Evolutionary conservation across 1,140 invertebrate genomes (phyloP).

Genomic region (Orussus abietinus): DNA sequence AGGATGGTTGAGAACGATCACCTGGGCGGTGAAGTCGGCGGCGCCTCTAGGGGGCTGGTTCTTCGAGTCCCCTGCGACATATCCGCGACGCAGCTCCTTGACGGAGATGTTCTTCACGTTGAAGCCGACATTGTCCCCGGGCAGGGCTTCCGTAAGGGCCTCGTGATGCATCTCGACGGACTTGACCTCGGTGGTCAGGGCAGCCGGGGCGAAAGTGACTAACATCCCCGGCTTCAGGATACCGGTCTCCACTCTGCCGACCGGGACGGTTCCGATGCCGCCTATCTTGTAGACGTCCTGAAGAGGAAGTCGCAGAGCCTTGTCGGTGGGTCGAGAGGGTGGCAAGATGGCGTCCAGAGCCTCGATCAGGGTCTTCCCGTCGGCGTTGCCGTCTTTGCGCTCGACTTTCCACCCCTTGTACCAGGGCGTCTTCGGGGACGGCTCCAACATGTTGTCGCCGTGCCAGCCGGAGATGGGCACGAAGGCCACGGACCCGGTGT

Average conservation of each 20-base stretch:
- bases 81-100: slow-evolving; percentile 95
- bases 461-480: slow-evolving; percentile 99
- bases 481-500: slow-evolving; percentile 92
- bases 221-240: slow-evolving; percentile 91
- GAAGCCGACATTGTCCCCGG: slow-evolving; percentile 98
- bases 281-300: slow-evolving; percentile 98
- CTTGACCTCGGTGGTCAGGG: slow-evolving; percentile 97
- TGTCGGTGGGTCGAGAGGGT: slow-evolving; percentile 90
- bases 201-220: slow-evolving; percentile 86
- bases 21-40: slow-evolving; percentile 90
- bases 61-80: slow-evolving; percentile 96
- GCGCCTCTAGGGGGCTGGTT: slow-evolving; percentile 90
- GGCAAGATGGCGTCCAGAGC: slow-evolving; percentile 94
- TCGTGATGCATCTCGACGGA: slow-evolving; percentile 99
- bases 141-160: slow-evolving; percentile 87
- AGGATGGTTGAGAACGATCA: slow-evolving; percentile 87
- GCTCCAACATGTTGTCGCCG: slow-evolving; percentile 96
- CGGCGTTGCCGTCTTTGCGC: slow-evolving; percentile 84
- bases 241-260: slow-evolving; percentile 95
- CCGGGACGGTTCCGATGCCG: slow-evolving; percentile 96
- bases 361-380: slow-evolving; percentile 86
- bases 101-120: slow-evolving; percentile 99
- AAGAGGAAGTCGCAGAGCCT: slow-evolving; percentile 91
- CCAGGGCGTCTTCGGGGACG: slow-evolving; percentile 90
- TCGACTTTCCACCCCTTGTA: slow-evolving; percentile 96